Evolutionary conservation across 2,113 vertebrate genomes (phyloP).

Genomic region (Opisthocomus hoazin): DNA sequence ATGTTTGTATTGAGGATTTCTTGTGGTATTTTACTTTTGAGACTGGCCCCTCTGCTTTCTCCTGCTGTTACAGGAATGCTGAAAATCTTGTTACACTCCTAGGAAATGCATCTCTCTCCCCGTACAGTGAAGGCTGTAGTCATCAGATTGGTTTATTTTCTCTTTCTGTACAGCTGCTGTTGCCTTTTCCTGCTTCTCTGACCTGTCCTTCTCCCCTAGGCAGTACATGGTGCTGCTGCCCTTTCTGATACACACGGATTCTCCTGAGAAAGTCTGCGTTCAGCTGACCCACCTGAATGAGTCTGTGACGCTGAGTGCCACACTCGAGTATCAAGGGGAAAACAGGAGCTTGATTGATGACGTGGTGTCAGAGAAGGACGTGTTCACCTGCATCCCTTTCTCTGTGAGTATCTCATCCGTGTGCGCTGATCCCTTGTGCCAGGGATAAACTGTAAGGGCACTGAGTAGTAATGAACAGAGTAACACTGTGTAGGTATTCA

Average conservation of each 20-base stretch:
- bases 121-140: accelerated
- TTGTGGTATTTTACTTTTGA: background rate
- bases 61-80: background rate
- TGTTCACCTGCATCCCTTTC: slow-evolving; percentile 50
- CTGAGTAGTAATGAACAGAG: background rate
- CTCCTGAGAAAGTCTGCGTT: slow-evolving; percentile 60
- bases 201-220: background rate
- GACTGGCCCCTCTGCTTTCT: background rate
- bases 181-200: background rate
- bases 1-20: background rate
- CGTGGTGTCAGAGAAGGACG: background rate
- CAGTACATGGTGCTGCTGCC: slow-evolving; percentile 63
- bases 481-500: background rate
- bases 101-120: background rate
- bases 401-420: slow-evolving; percentile 29
- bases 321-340: background rate
- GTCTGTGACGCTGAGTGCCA: slow-evolving; percentile 50
- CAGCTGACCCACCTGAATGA: slow-evolving; percentile 73
- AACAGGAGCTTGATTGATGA: slow-evolving; percentile 63
- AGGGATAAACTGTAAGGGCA: background rate
- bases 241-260: background rate
- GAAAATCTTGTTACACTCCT: background rate
- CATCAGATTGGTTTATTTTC: background rate
- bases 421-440: background rate
- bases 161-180: background rate